A percentile compares a stretch with the other conserved stretches of the same genome.
These are phyloP conservation scores for Volucella bombylans DNA, from an alignment of 2,888 invertebrate genomes.

Conservation along the genomic window DNA sequence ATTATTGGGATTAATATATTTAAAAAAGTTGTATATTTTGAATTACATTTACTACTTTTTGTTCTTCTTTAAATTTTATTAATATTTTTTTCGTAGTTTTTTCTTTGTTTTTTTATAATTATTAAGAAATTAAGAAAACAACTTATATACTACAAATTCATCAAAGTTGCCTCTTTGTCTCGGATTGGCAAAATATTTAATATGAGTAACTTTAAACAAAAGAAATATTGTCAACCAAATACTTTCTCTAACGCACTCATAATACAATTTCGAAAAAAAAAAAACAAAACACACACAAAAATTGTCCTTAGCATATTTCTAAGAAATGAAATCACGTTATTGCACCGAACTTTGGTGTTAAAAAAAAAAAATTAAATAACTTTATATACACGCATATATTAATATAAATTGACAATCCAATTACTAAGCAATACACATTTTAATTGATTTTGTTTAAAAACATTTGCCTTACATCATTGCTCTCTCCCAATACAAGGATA, in stretches of 20 bases:
- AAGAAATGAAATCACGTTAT: conserved; percentile 71
- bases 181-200: conserved; percentile 61
- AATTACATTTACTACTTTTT: neutral
- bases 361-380: conserved; percentile 37
- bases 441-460: conserved; percentile 25
- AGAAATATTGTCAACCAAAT: conserved; percentile 46
- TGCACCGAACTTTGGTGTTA: conserved; percentile 70
- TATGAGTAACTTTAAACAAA: conserved; percentile 42
- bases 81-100: neutral
- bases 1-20: too few relatives aligned
- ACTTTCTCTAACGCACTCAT: conserved; percentile 69
- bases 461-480: conserved; percentile 39
- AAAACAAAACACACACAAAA: conserved; percentile 40
- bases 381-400: conserved; percentile 62
- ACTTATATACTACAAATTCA: conserved; percentile 52
- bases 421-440: conserved; percentile 69
- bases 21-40: too few relatives aligned
- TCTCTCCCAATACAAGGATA: conserved; percentile 31
- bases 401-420: conserved; percentile 74
- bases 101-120: conserved; percentile 3
- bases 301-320: conserved; percentile 71
- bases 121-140: conserved; percentile 32
- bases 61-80: neutral
- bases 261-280: conserved; percentile 56
- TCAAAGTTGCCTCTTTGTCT: conserved; percentile 73